A percentile compares a stretch with the other conserved stretches of the same genome.
Evolutionary conservation across 1,140 invertebrate species (phyloP).

Genomic region (Tetramorium simillimum): DNA sequence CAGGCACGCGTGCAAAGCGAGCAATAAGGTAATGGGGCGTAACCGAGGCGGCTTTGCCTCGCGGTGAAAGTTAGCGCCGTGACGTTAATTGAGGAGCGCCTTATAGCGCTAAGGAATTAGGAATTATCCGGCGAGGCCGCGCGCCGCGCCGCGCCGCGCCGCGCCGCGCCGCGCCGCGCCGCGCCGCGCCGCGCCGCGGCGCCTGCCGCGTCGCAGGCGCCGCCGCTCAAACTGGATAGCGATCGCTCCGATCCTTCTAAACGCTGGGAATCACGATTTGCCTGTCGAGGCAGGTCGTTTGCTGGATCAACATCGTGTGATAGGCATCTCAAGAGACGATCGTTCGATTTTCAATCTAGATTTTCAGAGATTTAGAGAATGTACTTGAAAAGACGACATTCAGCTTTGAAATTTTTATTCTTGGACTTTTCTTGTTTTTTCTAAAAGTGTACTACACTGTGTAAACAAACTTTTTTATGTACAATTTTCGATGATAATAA

Average conservation of each 20-base stretch:
- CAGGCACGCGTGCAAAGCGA: slow-evolving; percentile 71
- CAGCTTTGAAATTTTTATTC: background rate
- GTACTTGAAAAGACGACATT: background rate
- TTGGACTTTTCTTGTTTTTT: background rate
- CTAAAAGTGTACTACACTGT: no score
- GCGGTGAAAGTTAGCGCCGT: slow-evolving; percentile 75
- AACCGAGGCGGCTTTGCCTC: slow-evolving; percentile 73
- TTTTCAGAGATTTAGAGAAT: background rate
- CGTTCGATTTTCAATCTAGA: background rate
- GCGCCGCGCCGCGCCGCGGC: slow-evolving; percentile 25
- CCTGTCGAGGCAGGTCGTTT: background rate
- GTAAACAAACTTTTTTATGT: no score
- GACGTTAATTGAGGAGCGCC: slow-evolving; percentile 75
- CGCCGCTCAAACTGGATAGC: background rate
- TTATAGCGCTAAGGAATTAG: slow-evolving; percentile 69
- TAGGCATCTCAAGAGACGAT: background rate
- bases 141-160: slow-evolving; percentile 41
- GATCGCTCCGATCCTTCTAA: background rate
- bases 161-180: no score
- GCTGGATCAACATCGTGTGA: background rate
- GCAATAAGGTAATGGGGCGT: slow-evolving; percentile 71
- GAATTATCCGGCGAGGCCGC: slow-evolving; percentile 45
- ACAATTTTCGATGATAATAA: background rate
- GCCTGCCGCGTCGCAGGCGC: slow-evolving; percentile 37
- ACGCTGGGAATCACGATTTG: slow-evolving; percentile 5